Evolutionary conservation across 2,113 vertebrate species (phyloP), one percentile per base, ranked within the genome.

Genomic region (Excalfactoria chinensis): DNA sequence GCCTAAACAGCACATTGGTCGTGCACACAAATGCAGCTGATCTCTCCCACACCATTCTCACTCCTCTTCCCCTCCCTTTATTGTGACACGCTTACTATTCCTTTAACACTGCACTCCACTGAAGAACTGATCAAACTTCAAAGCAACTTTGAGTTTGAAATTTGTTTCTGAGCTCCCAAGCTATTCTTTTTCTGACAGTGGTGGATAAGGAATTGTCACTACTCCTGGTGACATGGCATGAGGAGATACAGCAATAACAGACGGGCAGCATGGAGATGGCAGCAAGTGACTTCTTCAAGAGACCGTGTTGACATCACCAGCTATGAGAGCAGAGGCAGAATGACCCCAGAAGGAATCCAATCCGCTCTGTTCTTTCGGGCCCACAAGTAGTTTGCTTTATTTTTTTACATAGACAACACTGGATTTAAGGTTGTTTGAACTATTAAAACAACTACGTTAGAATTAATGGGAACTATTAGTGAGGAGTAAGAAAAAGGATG

Each of bases 111-210:
- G 53, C 89, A 69, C 82, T 93, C 53, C 79, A 44, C 49, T 70
- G 93, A 96, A 93, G 76, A 92, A 92, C 89, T 91, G 92, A 96
- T 95, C 90, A 91, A 96, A 96, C 96, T 96, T 96, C 95, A 96
- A 96, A 96, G 95, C 87, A 93, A 94, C 87, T 94, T 93, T 91
- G 90, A 84, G 86, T 90, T 60, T 87, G 84, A 94, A 87, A 95
- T 96, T 97, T 94, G 91, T 96, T 96, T 95, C 91, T 62, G 64
- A 82, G 92, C 91, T 96, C 86, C 87, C 60, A 68, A 89, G 56
- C 90, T 77, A 93, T 96, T 96, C 83, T 92, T 93, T 89, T 89
- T 78, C 90, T 92, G 95, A 96, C 90, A 93, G 90, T 49, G 43
- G 78, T 77, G 94, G 93, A 91, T 94, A 96, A 96, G 94, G 93